Conservation (phyloP, 2,113 vertebrate genomes). For the Leuciscus idus region DNA sequence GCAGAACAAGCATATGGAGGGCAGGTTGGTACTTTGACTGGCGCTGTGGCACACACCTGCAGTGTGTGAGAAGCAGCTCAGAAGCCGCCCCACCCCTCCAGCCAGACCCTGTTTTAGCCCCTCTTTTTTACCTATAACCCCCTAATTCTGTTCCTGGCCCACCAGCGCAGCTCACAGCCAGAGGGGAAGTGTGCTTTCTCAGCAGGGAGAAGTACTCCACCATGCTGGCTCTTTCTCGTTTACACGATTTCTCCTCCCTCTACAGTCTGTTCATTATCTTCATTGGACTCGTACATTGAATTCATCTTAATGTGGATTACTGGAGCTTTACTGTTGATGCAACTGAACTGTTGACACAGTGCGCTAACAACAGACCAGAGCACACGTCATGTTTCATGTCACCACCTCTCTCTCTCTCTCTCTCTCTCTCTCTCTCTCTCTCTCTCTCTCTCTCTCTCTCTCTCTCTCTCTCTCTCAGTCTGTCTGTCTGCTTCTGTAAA, state of each 20-base stretch:
- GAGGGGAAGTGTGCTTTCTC: slow-evolving; percentile 12
- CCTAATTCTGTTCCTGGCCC: slow-evolving; percentile 48
- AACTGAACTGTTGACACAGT: slow-evolving; percentile 37
- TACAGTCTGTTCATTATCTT: not conserved
- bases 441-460: not conserved
- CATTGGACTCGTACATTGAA: not conserved
- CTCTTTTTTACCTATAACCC: slow-evolving; percentile 48
- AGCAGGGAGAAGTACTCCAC: not conserved
- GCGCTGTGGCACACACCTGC: slow-evolving; percentile 78
- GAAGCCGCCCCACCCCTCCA: slow-evolving; percentile 41
- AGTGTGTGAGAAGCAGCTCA: slow-evolving; percentile 66
- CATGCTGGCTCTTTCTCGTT: not conserved
- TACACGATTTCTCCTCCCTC: not conserved
- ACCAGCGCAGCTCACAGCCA: slow-evolving; percentile 46
- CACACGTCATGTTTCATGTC: not conserved
- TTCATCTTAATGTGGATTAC: slow-evolving; percentile 30
- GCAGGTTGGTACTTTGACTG: slow-evolving; percentile 83
- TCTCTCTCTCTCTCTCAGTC: not conserved
- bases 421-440: not conserved
- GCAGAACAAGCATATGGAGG: slow-evolving; percentile 80
- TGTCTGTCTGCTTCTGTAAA: not conserved
- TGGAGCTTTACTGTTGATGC: slow-evolving; percentile 32
- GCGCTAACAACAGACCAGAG: slow-evolving; percentile 36
- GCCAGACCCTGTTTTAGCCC: slow-evolving; percentile 50
- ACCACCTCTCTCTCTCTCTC: not conserved